Percentiles rank a stretch among this genome's conserved stretches.
phyloP scores from a whole-genome alignment of 2,113 vertebrate species.

The Eleginops maclovinus region DNA sequence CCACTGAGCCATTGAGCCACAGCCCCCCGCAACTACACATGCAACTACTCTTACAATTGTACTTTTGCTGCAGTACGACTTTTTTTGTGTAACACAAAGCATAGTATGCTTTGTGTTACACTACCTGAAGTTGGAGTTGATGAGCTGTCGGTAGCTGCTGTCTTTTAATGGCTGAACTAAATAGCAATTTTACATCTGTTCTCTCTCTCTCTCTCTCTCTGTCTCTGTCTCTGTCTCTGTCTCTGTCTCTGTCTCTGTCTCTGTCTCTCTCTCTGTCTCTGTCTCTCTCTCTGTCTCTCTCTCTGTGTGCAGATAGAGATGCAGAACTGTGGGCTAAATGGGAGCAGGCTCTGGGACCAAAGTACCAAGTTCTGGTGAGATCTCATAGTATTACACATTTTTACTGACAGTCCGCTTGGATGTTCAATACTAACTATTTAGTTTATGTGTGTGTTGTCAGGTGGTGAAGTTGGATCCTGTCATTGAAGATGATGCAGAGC shows the following conservation, averaged over 20 bases:
- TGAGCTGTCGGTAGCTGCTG: conserved; percentile 20
- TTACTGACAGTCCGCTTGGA: background rate
- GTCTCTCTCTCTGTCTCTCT: no score
- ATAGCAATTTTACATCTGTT: conserved; percentile 30
- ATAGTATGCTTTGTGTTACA: background rate
- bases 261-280: no score
- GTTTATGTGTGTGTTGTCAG: conserved; percentile 73
- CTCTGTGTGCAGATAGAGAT: conserved; percentile 59
- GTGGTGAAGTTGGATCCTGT: conserved; percentile 90
- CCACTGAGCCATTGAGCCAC: no score
- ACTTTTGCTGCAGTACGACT: background rate
- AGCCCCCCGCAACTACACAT: no score
- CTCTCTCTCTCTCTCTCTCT: no score
- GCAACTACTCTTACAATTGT: background rate
- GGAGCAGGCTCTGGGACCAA: conserved; percentile 91
- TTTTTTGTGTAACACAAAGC: background rate
- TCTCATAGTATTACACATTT: background rate
- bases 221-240: no score
- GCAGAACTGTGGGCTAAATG: conserved; percentile 89
- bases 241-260: no score
- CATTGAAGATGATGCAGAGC: conserved; percentile 90
- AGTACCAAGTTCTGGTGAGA: conserved; percentile 93
- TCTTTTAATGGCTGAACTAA: conserved; percentile 16
- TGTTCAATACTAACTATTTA: conserved; percentile 11
- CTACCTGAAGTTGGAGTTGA: background rate